Base-by-base conservation (phyloP, 2,888 invertebrate genomes). In the Limnephilus marmoratus region DNA sequence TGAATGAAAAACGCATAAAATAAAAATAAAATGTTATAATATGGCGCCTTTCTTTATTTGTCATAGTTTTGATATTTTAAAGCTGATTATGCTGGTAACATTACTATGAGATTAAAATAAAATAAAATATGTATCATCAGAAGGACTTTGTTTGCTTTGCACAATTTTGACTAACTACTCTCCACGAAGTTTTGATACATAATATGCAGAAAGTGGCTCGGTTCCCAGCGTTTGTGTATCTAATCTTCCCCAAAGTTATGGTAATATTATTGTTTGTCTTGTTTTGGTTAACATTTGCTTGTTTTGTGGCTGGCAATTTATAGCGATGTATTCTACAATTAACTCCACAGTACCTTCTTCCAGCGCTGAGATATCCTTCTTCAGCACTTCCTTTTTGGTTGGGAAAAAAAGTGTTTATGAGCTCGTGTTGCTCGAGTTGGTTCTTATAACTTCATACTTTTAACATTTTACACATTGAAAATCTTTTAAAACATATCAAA, bases 191-290 rank as follows among this genome's bases (percentile, higher is more conserved):
- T 68, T 24, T 68, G 68, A 18, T 18, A 18, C 5, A 18, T 53
- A 53, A 53, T 53, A 15, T 53, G 3, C 68, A 24, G 68, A 31
- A 82, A 82, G 82, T 82, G 82, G 82, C 82, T 34, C 29, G 82
- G 5, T 29, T 34, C 15, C 34, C 82, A 29, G 29, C 82, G 29
- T 31, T 82, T 34, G 82, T 68, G 18, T 68, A n/a, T 24, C 68
- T 18, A 41, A 85, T 45, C 37, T 85, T n/a, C n/a, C 31, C 34
- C 81, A 92, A 92, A 92, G 81, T 92, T 92, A 49, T 41, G 81
- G 29, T 34, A 81, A 81, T 81, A 90, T 92, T 85, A 87, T 87
- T 92, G 90, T 91, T 91, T 91, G 49, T 80, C 49, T 81, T 81
- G 81, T 34, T 34, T 91, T 81, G 29, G 87, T 91, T 34, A 81